A percentile compares a stretch with the other conserved stretches of the same genome.
Conservation (phyloP, 2,888 invertebrate species). For the Napeogenes sylphis region DNA sequence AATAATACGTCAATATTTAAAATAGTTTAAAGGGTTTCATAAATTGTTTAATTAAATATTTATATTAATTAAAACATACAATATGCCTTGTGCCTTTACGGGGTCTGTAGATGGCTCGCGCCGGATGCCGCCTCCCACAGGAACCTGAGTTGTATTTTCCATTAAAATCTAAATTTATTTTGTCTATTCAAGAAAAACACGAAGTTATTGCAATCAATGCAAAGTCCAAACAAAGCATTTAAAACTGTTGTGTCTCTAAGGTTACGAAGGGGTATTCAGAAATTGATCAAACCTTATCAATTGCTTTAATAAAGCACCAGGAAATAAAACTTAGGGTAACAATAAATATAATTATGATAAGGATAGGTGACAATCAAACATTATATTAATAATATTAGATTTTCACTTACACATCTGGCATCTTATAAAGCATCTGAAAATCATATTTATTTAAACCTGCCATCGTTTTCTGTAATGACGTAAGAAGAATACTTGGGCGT, state of each 20-base stretch:
- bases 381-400: no score
- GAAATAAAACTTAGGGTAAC: no score
- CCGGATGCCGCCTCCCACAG: conserved; percentile 46
- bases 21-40: not conserved
- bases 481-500: conserved; percentile 13
- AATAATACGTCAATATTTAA: not conserved
- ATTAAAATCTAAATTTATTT: conserved; percentile 34
- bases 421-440: no score
- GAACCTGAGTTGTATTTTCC: conserved; percentile 53
- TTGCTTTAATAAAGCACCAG: no score
- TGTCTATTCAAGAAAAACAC: not conserved
- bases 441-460: not conserved
- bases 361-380: no score
- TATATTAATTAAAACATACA: conserved; percentile 45
- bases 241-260: not conserved
- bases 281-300: conserved; percentile 15
- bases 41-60: not conserved
- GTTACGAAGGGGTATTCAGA: not conserved
- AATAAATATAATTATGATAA: no score
- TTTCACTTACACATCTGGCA: no score
- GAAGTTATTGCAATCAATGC: conserved; percentile 4
- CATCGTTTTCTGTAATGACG: conserved; percentile 9
- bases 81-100: conserved; percentile 68
- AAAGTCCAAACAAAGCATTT: not conserved
- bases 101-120: conserved; percentile 62